A percentile compares a stretch with the other conserved stretches of the same genome.
phyloP scores from a whole-genome alignment of 2,888 invertebrate species.

The Diaphora mendica region DNA sequence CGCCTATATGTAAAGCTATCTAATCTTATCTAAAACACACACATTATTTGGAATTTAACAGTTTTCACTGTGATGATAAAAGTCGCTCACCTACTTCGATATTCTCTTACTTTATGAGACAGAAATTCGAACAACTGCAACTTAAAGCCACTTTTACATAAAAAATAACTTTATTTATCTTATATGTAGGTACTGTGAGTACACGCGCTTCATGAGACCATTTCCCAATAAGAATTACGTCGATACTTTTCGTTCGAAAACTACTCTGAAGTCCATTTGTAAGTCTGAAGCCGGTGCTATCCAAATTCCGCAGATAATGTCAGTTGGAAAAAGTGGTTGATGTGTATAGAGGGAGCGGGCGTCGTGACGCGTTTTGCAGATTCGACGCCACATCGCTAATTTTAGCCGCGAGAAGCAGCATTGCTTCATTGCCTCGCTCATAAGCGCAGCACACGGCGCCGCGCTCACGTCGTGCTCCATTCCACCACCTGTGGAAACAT shows the following conservation, averaged over 20 bases:
- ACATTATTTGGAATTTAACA: constrained; percentile 4
- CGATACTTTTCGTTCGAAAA: neutral
- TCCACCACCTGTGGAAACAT: constrained; percentile 21
- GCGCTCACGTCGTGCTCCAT: constrained; percentile 65
- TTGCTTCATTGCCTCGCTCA: constrained; percentile 44
- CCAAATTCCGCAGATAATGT: constrained; percentile 37
- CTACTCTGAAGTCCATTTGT: constrained; percentile 8
- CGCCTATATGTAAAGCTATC: constrained; percentile 18
- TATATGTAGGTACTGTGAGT: neutral
- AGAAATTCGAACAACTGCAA: neutral
- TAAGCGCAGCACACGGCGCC: constrained; percentile 61
- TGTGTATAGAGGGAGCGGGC: constrained; percentile 36
- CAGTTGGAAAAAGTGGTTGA: constrained; percentile 33
- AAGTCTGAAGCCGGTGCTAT: constrained; percentile 22
- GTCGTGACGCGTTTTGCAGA: constrained; percentile 45
- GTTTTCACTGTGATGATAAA: constrained; percentile 6
- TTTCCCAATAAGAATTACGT: neutral
- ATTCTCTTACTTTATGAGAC: neutral
- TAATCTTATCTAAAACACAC: constrained; percentile 38
- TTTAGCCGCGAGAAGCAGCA: constrained; percentile 69
- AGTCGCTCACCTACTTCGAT: neutral
- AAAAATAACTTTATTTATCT: neutral
- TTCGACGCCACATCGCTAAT: constrained; percentile 69
- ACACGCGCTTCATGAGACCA: neutral
- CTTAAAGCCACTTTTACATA: neutral